Evolutionary conservation across 2,113 vertebrate genomes (phyloP).

Genomic region (Aspiorhynchus laticeps): DNA sequence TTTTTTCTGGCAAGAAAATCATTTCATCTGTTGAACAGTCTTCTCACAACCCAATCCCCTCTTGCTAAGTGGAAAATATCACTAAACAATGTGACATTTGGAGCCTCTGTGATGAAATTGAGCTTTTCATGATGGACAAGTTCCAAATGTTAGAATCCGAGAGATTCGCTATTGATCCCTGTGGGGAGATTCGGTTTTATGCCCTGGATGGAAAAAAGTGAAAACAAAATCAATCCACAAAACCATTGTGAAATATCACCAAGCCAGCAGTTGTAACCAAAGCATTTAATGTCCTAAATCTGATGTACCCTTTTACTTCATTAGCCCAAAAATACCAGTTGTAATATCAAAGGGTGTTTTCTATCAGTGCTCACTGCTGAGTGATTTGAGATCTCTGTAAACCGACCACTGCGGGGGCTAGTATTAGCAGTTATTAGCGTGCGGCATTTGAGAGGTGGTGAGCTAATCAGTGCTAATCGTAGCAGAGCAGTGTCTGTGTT

Average conservation of each 20-base stretch:
- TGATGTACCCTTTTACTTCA: constrained; percentile 21
- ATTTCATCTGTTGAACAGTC: background rate
- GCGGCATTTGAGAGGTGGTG: constrained; percentile 38
- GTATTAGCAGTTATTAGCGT: constrained; percentile 36
- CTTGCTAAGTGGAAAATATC: background rate
- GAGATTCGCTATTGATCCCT: constrained; percentile 29
- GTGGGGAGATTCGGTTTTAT: constrained; percentile 6
- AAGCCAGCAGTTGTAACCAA: constrained; percentile 19
- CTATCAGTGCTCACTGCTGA: background rate
- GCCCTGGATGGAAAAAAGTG: constrained; percentile 3
- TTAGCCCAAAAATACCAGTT: constrained; percentile 26
- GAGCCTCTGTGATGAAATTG: background rate
- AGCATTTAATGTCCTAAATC: background rate
- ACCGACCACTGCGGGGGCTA: background rate
- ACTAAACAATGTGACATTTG: constrained; percentile 14
- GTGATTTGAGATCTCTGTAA: constrained; percentile 15
- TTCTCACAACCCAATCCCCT: background rate
- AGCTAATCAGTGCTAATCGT: constrained; percentile 48
- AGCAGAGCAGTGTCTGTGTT: background rate
- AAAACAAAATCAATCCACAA: constrained; percentile 20
- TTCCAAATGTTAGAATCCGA: constrained; percentile 17
- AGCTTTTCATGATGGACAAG: constrained; percentile 24
- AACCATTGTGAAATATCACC: constrained; percentile 28
- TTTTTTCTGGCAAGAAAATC: background rate
- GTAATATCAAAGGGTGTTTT: constrained; percentile 34